A percentile compares a stretch with the other conserved stretches of the same genome.
phyloP scores from a whole-genome alignment of 92 coral and sea anemone genomes.

The Siderastrea siderea region DNA sequence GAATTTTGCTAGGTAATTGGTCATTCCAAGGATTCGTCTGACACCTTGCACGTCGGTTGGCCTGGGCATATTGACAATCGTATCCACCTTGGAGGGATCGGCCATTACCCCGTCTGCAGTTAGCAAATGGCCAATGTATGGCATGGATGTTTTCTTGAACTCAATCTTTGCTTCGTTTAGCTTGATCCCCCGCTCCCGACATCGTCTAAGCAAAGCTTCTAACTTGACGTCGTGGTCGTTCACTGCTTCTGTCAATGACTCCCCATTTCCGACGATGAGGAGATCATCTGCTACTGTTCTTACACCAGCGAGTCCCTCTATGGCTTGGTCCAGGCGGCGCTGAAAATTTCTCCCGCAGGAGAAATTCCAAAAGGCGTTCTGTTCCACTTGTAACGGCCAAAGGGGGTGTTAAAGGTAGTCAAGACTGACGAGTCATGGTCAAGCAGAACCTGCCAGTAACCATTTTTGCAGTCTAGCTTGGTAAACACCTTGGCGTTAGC shows the following conservation, averaged over 20 bases:
- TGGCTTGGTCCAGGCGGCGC: slow-evolving; percentile 19
- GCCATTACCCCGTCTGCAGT: slow-evolving; percentile 51
- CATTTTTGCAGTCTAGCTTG: slow-evolving; percentile 8
- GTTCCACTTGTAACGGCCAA: slow-evolving; percentile 57
- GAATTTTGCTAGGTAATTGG: slow-evolving; percentile 49
- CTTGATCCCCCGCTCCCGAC: slow-evolving; percentile 31
- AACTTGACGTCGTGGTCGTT: slow-evolving; percentile 30
- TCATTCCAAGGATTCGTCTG: slow-evolving; percentile 30
- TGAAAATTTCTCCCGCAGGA: slow-evolving; percentile 34
- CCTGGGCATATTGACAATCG: slow-evolving; percentile 9
- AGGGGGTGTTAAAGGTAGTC: slow-evolving; percentile 35
- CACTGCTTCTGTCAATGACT: slow-evolving; percentile 26
- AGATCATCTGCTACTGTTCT: slow-evolving; percentile 45
- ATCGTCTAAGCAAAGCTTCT: slow-evolving; percentile 19
- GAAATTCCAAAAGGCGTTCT: slow-evolving; percentile 40
- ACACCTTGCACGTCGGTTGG: slow-evolving; percentile 45
- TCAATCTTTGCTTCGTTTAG: slow-evolving; percentile 33
- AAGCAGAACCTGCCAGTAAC: slow-evolving; percentile 20
- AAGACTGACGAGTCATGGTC: slow-evolving; percentile 1
- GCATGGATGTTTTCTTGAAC: slow-evolving; percentile 4
- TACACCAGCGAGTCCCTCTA: slow-evolving; percentile 34
- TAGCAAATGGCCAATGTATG: slow-evolving; percentile 43
- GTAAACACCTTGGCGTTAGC: background rate
- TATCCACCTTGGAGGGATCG: slow-evolving; percentile 51
- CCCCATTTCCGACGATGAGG: slow-evolving; percentile 21